Percentiles rank a stretch among this genome's conserved stretches.
phyloP scores from a whole-genome alignment of 2,888 invertebrate species.

The Artemia sp. region DNA sequence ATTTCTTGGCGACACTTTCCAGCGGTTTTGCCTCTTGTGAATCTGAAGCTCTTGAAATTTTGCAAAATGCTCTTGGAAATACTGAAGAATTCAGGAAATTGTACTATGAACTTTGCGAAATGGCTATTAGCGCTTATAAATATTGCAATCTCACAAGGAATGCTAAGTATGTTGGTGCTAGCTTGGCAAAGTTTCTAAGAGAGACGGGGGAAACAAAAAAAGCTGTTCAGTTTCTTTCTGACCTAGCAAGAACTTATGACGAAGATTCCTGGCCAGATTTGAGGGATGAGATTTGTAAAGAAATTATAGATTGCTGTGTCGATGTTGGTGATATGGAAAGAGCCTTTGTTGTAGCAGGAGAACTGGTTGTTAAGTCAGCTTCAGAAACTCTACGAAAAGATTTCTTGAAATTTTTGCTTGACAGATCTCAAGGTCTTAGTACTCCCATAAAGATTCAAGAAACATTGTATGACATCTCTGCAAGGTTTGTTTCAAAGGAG shows the following conservation, averaged over 20 bases:
- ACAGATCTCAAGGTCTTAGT: not conserved
- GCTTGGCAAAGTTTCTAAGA: slow-evolving; percentile 76
- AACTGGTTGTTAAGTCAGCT: slow-evolving; percentile 15
- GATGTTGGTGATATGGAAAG: slow-evolving; percentile 57
- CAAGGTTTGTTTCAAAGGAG: not conserved
- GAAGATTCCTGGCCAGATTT: slow-evolving; percentile 72
- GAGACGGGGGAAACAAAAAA: slow-evolving; percentile 68
- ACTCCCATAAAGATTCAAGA: not conserved
- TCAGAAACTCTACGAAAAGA: not conserved
- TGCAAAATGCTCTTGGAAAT: slow-evolving; percentile 1
- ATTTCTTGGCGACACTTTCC: not conserved
- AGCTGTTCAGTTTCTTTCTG: slow-evolving; percentile 70
- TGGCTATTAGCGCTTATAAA: slow-evolving; percentile 90
- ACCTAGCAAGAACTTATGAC: slow-evolving; percentile 65
- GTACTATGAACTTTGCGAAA: slow-evolving; percentile 61
- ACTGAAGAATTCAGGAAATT: slow-evolving; percentile 16
- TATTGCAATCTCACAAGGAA: slow-evolving; percentile 69
- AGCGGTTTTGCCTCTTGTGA: not conserved
- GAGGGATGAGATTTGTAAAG: slow-evolving; percentile 61
- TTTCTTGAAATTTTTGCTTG: not conserved
- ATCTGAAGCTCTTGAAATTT: not conserved
- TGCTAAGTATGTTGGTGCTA: slow-evolving; percentile 62
- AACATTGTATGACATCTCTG: not conserved
- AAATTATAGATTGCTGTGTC: slow-evolving; percentile 65
- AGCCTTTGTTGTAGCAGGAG: slow-evolving; percentile 26